A percentile compares a stretch with the other conserved stretches of the same genome.
These are phyloP conservation scores for Mellilla xanthometata DNA, from an alignment of 2,888 invertebrate genomes.

Conservation along the genomic window DNA sequence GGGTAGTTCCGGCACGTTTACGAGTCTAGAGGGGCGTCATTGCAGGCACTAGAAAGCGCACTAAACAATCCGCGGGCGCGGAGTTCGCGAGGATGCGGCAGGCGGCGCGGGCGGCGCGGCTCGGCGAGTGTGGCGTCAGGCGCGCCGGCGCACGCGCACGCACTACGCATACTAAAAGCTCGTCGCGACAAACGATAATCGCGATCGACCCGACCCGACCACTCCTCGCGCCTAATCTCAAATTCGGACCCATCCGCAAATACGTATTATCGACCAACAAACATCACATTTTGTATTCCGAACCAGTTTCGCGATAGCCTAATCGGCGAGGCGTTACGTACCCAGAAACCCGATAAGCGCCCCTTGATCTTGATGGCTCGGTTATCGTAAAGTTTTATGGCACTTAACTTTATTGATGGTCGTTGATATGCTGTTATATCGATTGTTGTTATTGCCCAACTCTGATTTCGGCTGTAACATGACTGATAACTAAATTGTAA, in stretches of 20 bases:
- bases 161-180: constrained; percentile 76
- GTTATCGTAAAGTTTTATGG: constrained; percentile 24
- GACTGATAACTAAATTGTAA: constrained; percentile 18
- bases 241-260: constrained; percentile 62
- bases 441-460: constrained; percentile 20
- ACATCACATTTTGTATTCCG: constrained; percentile 60
- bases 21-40: constrained; percentile 57
- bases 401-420: constrained; percentile 17
- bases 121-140: constrained; percentile 61
- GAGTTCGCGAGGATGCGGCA: too few species aligned
- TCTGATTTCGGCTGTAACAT: constrained; percentile 17
- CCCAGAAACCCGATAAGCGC: constrained; percentile 50
- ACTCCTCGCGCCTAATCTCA: constrained; percentile 63
- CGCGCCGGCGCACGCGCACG: constrained; percentile 68
- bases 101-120: constrained; percentile 45
- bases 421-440: constrained; percentile 16
- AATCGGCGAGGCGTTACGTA: constrained; percentile 52
- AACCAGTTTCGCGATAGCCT: constrained; percentile 51
- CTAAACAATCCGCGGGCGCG: constrained; percentile 57
- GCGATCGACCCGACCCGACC: constrained; percentile 52
- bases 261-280: constrained; percentile 72
- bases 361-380: constrained; percentile 27
- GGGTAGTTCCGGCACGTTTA: constrained; percentile 33
- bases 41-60: constrained; percentile 64
- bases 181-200: constrained; percentile 65